phyloP scores from a whole-genome alignment of 1,140 invertebrate species.

The Drosophila triauraria region DNA sequence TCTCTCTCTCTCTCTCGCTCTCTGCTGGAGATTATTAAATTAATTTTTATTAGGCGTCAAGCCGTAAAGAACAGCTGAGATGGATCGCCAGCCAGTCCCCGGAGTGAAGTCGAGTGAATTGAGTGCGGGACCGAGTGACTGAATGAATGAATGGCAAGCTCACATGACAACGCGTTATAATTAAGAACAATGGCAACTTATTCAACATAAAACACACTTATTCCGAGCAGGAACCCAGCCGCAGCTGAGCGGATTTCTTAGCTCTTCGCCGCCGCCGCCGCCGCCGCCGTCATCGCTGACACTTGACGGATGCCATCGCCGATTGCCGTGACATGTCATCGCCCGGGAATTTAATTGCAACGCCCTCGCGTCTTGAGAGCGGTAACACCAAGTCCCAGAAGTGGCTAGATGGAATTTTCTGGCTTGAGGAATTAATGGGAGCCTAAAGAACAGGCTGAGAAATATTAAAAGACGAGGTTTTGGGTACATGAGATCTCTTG shows the following conservation, averaged over 20 bases:
- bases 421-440: neutral
- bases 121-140: conserved; percentile 21
- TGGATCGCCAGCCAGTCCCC: conserved; percentile 29
- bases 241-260: conserved; percentile 34
- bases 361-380: conserved; percentile 1
- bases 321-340: conserved; percentile 51
- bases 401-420: conserved; percentile 1
- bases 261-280: conserved; percentile 3
- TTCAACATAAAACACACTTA: conserved; percentile 56
- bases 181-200: conserved; percentile 80
- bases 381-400: conserved; percentile 3
- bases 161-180: conserved; percentile 82
- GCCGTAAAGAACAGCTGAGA: conserved; percentile 80
- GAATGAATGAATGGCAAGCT: conserved; percentile 76
- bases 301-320: conserved; percentile 61
- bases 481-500: too few relatives aligned
- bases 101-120: conserved; percentile 19
- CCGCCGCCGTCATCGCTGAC: conserved; percentile 28
- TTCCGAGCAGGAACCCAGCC: conserved; percentile 15
- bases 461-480: neutral
- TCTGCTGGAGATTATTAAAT: conserved; percentile 67
- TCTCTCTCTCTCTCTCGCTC: neutral
- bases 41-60: conserved; percentile 83
- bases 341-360: conserved; percentile 48
- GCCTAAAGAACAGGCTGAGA: too few relatives aligned